Evolutionary conservation across 1,140 invertebrate genomes (phyloP), one percentile per base, ranked within the genome.

Genomic region (Sweltsa coloradensis): DNA sequence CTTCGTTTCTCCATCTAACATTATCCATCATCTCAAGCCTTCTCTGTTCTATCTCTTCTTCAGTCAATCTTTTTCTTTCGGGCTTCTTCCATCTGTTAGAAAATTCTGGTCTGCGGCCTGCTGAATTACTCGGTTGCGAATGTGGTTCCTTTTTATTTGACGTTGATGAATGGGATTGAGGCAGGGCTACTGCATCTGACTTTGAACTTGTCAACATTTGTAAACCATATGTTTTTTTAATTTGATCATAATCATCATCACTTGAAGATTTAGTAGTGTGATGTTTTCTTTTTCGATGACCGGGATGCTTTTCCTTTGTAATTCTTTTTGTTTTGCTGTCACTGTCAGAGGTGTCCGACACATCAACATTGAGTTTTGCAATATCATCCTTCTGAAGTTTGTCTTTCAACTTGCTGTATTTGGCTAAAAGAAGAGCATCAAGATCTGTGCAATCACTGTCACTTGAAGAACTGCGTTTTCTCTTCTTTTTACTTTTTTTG

Each of bases 21-120:
- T 90, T 83, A 22, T 71, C 62, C 71, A 85, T 81, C 90, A 95
- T 95, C 67, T 89, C 86, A 40, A 72, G 68, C 48, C 85, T 63
- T 45, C 70, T 69, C 36, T 67, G 68, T 58, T 88, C 78, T 52
- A 79, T 82, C 60, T 92, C 88, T 52, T 76, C 71, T 51, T 79
- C 76, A 14, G 71, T 69, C 37, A 85, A 52, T 58, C 61, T 64
- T 42, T 67, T 60, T 51, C 61, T 54, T 49, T 60, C 61, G 5
- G 53, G 54, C 52, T 60, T 58, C 3, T 23, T 21, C 25, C 9
- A n/a, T n/a, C n/a, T n/a, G n/a, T n/a, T n/a, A n/a, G n/a, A n/a
- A n/a, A n/a, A n/a, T n/a, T n/a, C n/a, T n/a, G n/a, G n/a, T n/a
- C n/a, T n/a, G n/a, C n/a, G n/a, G n/a, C n/a, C n/a, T n/a, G n/a